Conservation (phyloP, 1,140 invertebrate genomes). For the Oscheius sp. region DNA sequence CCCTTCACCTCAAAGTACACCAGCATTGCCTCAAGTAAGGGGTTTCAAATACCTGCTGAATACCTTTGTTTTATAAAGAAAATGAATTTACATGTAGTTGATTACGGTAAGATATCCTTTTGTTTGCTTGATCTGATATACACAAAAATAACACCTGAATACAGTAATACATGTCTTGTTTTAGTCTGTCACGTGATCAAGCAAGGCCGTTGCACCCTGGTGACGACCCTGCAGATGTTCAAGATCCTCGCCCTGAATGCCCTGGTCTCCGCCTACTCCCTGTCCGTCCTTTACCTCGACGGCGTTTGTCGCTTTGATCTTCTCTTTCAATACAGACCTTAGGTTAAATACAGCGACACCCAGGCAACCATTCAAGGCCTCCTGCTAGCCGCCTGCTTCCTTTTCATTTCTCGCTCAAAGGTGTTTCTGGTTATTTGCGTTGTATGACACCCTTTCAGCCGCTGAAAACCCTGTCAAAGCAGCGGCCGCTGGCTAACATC, state of each 20-base stretch:
- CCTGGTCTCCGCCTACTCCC: constrained; percentile 92
- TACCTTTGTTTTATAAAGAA: neutral
- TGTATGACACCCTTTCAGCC: constrained; percentile 70
- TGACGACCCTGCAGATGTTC: constrained; percentile 99
- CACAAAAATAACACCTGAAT: neutral
- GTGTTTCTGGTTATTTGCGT: constrained; percentile 63
- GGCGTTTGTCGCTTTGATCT: constrained; percentile 64
- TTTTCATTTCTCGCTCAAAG: constrained; percentile 97
- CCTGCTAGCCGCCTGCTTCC: constrained; percentile 87
- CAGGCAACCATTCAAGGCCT: constrained; percentile 88
- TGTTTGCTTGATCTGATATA: no score
- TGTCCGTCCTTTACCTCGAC: constrained; percentile 95
- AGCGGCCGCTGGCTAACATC: constrained; percentile 94
- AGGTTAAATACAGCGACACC: constrained; percentile 90
- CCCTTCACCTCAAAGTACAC: constrained; percentile 97
- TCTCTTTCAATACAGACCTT: neutral
- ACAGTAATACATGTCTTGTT: constrained; percentile 11
- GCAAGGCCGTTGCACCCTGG: constrained; percentile 95
- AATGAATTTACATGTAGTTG: no score
- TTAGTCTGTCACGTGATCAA: constrained; percentile 97
- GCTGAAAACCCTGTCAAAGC: constrained; percentile 83
- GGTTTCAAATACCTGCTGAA: neutral
- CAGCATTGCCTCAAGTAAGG: constrained; percentile 86
- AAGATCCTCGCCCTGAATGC: constrained; percentile 99
- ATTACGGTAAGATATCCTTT: neutral